A percentile compares a stretch with the other conserved stretches of the same genome.
These are phyloP conservation scores for Melipona bicolor DNA, from an alignment of 2,888 invertebrate species.

Conservation along the genomic window DNA sequence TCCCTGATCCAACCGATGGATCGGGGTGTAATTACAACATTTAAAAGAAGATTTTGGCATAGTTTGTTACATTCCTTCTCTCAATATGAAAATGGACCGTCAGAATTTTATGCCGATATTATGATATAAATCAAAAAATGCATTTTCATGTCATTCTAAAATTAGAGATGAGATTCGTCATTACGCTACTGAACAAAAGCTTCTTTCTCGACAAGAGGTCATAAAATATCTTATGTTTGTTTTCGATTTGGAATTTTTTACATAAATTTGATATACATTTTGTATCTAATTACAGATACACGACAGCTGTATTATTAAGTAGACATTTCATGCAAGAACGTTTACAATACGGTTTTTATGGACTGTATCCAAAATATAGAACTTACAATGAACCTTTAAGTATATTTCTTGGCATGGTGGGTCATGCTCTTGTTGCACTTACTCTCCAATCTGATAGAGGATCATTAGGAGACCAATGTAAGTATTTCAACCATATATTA, in stretches of 20 bases:
- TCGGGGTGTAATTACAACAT: too few relatives aligned
- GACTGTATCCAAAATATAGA: constrained; percentile 91
- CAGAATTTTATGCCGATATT: too few relatives aligned
- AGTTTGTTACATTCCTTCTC: too few relatives aligned
- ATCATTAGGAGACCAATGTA: constrained; percentile 86
- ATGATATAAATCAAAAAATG: constrained; percentile 75
- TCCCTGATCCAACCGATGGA: too few relatives aligned
- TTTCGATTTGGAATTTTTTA: not conserved
- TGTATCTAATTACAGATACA: constrained; percentile 80
- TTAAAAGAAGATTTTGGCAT: too few relatives aligned
- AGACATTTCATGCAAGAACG: constrained; percentile 90
- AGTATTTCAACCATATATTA: constrained; percentile 68
- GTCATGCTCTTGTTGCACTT: constrained; percentile 87
- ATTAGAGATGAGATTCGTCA: constrained; percentile 86
- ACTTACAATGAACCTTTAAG: constrained; percentile 89
- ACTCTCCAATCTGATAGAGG: constrained; percentile 88
- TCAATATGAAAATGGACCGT: too few relatives aligned
- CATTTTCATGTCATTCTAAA: constrained; percentile 77
- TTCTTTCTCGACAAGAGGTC: constrained; percentile 87
- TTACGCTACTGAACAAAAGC: constrained; percentile 88
- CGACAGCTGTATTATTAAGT: constrained; percentile 87
- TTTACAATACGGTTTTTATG: constrained; percentile 90
- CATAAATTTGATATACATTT: not conserved
- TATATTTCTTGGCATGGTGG: constrained; percentile 88
- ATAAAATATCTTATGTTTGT: not conserved